Evolutionary conservation across 2,113 vertebrate species (phyloP).

Genomic region (Platichthys flesus): DNA sequence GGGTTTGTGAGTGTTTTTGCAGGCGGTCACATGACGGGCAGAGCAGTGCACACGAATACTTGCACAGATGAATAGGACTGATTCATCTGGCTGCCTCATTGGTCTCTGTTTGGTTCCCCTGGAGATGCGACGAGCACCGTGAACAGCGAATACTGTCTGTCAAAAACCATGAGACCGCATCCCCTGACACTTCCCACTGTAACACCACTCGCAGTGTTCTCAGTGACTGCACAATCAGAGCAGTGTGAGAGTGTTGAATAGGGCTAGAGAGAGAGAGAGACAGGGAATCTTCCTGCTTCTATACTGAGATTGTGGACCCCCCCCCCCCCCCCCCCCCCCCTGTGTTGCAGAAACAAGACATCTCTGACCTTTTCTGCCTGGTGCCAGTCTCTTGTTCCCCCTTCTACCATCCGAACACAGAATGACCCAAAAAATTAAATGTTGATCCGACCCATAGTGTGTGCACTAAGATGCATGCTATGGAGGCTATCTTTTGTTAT

Average conservation of each 20-base stretch:
- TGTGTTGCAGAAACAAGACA: conserved; percentile 23
- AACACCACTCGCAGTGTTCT: conserved; percentile 46
- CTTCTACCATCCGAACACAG: background rate
- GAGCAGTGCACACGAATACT: conserved; percentile 41
- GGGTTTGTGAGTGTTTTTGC: conserved; percentile 38
- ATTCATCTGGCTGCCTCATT: conserved; percentile 62
- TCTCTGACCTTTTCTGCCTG: conserved; percentile 32
- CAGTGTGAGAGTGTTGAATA: conserved; percentile 56
- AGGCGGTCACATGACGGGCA: conserved; percentile 51
- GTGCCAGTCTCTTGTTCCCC: background rate
- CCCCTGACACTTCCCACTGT: conserved; percentile 71
- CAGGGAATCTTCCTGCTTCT: conserved; percentile 57
- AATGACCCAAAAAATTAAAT: background rate
- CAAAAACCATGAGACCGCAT: conserved; percentile 62
- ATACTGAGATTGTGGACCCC: conserved; percentile 30
- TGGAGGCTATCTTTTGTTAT: background rate
- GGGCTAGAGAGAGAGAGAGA: conserved; percentile 22
- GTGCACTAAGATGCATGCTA: background rate
- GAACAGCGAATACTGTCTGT: conserved; percentile 67
- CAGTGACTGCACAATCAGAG: conserved; percentile 59
- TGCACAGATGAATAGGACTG: conserved; percentile 58
- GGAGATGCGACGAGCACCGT: conserved; percentile 63
- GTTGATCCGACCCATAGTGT: background rate
- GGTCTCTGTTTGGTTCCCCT: conserved; percentile 67
- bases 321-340: background rate